phyloP scores from a whole-genome alignment of 2,113 vertebrate species.

The Tringa solitaria region DNA sequence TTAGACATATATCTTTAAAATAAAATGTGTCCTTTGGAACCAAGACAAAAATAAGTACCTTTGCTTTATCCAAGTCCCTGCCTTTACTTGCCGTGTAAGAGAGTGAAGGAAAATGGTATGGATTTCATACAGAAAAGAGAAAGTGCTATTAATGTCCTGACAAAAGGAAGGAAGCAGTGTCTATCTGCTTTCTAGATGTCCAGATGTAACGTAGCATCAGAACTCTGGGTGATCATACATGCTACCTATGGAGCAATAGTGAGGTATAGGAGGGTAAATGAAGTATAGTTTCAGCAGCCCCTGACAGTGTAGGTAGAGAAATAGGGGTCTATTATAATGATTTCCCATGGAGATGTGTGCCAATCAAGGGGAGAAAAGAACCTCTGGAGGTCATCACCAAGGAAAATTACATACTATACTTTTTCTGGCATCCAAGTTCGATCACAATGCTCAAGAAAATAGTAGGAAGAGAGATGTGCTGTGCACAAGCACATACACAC shows the following conservation, averaged over 20 bases:
- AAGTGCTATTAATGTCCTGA: not conserved
- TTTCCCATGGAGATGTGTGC: not conserved
- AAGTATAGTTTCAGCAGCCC: not conserved
- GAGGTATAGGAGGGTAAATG: not conserved
- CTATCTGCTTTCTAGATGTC: not conserved
- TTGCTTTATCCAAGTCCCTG: not conserved
- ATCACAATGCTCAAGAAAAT: slow-evolving; percentile 1
- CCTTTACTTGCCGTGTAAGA: not conserved
- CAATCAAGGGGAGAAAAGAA: not conserved
- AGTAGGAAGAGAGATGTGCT: not conserved
- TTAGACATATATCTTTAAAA: not conserved
- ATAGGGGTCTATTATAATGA: slow-evolving; percentile 34
- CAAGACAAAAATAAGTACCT: not conserved
- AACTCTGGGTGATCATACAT: not conserved
- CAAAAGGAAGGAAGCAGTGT: not conserved
- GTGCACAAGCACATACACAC: not conserved
- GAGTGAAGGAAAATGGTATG: not conserved
- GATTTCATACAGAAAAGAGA: not conserved
- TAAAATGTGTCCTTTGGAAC: not conserved
- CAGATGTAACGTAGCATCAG: not conserved
- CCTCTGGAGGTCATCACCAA: not conserved
- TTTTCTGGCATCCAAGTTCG: not conserved
- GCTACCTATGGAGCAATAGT: not conserved
- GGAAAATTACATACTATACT: not conserved
- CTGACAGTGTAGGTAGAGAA: slow-evolving; percentile 21